Evolutionary conservation across 2,113 vertebrate species (phyloP), one percentile per base, ranked within the genome.

Genomic region (Oenanthe oenanthe): DNA sequence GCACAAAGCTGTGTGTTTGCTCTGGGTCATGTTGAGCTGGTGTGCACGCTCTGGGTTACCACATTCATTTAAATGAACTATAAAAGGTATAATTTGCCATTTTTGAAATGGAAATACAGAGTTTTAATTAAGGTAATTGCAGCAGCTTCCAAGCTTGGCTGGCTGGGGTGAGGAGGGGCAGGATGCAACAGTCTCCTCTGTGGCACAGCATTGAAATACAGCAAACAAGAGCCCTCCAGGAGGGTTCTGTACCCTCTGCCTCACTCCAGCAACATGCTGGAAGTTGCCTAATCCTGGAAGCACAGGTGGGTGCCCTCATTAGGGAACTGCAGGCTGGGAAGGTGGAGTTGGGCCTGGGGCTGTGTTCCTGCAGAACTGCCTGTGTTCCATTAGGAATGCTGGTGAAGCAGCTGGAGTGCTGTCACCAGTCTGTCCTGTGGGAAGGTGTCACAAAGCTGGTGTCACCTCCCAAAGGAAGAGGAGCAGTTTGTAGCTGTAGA

Each of bases 121-220:
- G 17, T 74, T 93, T 77, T 88, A 95, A 92, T 88, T 34, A 58
- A 73, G 20, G 45, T 65, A 47, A 75, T 62, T 56, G 60, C 78
- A 84, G 74, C 70, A 84, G 73, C 80, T 63, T 50, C 22, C 53
- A 58, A 36, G 31, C 53, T 85, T 85, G 34, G 36, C 82, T 58
- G 43, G 43, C 53, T 75, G 61, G 53, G 31, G 43, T 67, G 65
- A 21, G 74, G 6, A 77, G 92, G 28, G 5, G 48, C 9, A 43
- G 42, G 7, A 9, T 29, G 56, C 73, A 32, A 1, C 0, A 1
- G 29, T 58, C 9, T 24, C 5, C 5, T 19, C 36, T 2, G 0
- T 16, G 56, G 66, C 42, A 25, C 58, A 74, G 48, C 29, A 2
- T 4, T 63, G 60, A 76, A 50, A 45, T 38, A 68, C 81, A 58